A percentile compares a stretch with the other conserved stretches of the same genome.
phyloP scores from a whole-genome alignment of 1,140 invertebrate species.

The Drosophila dunni region DNA sequence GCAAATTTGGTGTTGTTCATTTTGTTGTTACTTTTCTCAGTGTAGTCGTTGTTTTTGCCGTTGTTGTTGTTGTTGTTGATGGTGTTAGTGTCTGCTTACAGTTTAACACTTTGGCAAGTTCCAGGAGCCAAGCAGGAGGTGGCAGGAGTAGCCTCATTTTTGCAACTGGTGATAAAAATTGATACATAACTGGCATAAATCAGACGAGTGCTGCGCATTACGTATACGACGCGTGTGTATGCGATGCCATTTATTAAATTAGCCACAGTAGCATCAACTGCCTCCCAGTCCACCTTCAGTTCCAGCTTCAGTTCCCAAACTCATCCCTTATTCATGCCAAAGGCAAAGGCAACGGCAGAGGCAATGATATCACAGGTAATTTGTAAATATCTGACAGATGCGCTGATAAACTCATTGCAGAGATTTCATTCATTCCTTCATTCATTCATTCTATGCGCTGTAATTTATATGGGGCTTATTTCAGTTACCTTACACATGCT shows the following conservation, averaged over 20 bases:
- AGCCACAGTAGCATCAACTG: slow-evolving; percentile 64
- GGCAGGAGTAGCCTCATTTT: slow-evolving; percentile 54
- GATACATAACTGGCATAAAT: slow-evolving; percentile 82
- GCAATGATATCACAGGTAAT: slow-evolving; percentile 67
- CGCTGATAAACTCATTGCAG: slow-evolving; percentile 81
- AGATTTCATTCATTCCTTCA: slow-evolving; percentile 61
- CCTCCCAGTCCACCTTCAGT: not conserved
- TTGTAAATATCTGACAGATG: slow-evolving; percentile 83
- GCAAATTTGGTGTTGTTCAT: slow-evolving; percentile 8
- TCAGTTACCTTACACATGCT: slow-evolving; percentile 33
- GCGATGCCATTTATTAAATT: slow-evolving; percentile 76
- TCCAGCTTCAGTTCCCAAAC: not conserved
- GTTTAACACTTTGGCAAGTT: slow-evolving; percentile 73
- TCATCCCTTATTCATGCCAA: slow-evolving; percentile 28
- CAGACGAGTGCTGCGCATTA: slow-evolving; percentile 68
- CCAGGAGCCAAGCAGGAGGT: not conserved
- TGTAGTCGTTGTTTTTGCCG: not conserved
- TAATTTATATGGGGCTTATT: slow-evolving; percentile 76
- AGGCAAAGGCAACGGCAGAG: slow-evolving; percentile 19
- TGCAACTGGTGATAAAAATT: slow-evolving; percentile 82
- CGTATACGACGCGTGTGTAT: slow-evolving; percentile 67
- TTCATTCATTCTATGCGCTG: not conserved
- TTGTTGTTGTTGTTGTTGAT: slow-evolving; percentile 25
- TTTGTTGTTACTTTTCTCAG: slow-evolving; percentile 13
- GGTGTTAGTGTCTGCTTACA: slow-evolving; percentile 71